Evolutionary conservation across 1,140 invertebrate genomes (phyloP), one percentile per base, ranked within the genome.

Genomic region (Meloidogyne floridensis): DNA sequence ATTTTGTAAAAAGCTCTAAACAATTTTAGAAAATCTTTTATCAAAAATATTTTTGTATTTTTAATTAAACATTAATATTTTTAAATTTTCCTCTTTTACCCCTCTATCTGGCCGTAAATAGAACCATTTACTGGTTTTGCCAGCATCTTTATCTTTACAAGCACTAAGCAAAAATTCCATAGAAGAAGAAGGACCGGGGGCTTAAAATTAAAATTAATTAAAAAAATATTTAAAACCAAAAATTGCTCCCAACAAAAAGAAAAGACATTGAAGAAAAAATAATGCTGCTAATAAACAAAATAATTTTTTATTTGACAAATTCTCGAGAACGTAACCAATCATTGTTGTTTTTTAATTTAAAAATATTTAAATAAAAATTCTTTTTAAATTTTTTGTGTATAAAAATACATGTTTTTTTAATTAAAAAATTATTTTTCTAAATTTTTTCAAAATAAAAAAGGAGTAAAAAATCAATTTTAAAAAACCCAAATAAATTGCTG

Each of bases 51-150:
- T 32, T 32, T 32, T 32, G 32, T 32, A 32, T 32, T 32, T 32
- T 32, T 32, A 32, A 32, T 32, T 32, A 32, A 32, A 32, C 32
- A 32, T 0, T 32, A 32, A 32, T 74, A 83, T 80, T 32, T 82
- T 77, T n/a, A 18, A 77, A 70, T 76, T 53, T 20, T 47, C 32
- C 15, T 70, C 73, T 72, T 74, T 84, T 78, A 80, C 84, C 81
- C 6, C 70, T 56, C 84, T 72, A 15, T 93, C 93, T 78, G 94
- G 80, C 93, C 91, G 88, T 96, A 98, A 83, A 94, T 93, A 15
- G 94, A 95, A 15, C 93, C 94, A 82, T 95, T 92, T 77, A 95
- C 93, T 83, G 90, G 93, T 90, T 94, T 93, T 73, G 93, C 94
- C 89, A 93, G 94, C 20, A 95, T 94, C 82, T 95, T 95, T 83